Base-by-base conservation (phyloP, 2,797 vertebrate genomes). In the Staurois parvus region DNA sequence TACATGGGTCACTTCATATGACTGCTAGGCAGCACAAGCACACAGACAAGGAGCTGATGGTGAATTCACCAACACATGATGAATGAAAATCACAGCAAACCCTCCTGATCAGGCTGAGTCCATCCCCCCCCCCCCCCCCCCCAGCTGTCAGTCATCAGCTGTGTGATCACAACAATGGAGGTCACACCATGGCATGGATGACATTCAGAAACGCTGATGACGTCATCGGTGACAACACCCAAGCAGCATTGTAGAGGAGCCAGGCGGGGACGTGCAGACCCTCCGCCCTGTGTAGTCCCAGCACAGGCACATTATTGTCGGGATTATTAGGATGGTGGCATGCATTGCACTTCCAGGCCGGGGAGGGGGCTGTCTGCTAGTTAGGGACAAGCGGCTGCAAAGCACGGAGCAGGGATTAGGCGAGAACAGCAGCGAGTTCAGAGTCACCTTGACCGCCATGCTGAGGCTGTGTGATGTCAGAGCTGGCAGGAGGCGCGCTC, bases 391-490 rank as follows among this genome's bases (percentile, higher is more conserved):
- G 52, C 67, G 56, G 45, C 45, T 59, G 64, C 34, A 48, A 66
- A 85, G 70, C 86, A 72, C 9, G 68, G 17, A 75, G 87, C 32
- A 79, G 80, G 70, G 80, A 84, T 88, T 83, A 90, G 67, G 90
- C 90, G 88, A 87, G 87, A 88, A 88, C 40, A 87, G 75, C 79
- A 92, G 82, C 37, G 81, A 91, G 48, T 90, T 94, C 93, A 93
- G 95, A 98, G 97, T 99, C 97, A 99, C 97, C 97, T 98, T 98
- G 97, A 97, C 96, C 96, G 97, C 97, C 97, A 99, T 99, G 96
- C 96, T 98, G 97, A 90, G 87, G 89, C 88, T 91, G 91, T 94
- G 94, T 95, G 94, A 95, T 94, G 95, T 95, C 94, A 94, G 75
- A 79, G 85, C 85, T 75, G 75, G 29, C 2, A 28, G 52, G 5